These are phyloP conservation scores for Stenodera caucasica DNA, from an alignment of 2,888 invertebrate genomes.

Conservation along the genomic window DNA sequence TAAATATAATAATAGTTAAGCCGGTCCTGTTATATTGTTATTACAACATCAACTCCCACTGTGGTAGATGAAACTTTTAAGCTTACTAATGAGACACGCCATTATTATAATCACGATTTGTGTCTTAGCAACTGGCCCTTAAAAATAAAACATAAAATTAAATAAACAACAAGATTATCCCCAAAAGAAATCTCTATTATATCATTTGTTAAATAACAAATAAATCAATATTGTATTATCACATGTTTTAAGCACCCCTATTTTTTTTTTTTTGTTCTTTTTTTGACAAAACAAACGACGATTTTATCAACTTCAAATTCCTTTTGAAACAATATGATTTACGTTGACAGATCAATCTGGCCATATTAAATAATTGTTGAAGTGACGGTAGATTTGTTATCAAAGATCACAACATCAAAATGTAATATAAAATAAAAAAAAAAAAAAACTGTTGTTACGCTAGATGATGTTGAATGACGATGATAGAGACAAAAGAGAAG, in stretches of 20 bases:
- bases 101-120: background rate
- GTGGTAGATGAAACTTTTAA: background rate
- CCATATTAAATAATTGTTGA: constrained; percentile 4
- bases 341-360: constrained; percentile 36
- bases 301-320: background rate
- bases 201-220: background rate
- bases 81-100: no score
- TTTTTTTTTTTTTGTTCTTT: background rate
- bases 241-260: background rate
- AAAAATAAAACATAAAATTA: no score
- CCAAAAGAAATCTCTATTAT: background rate
- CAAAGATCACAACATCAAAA: no score
- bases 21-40: background rate
- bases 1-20: no score
- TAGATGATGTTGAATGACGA: background rate
- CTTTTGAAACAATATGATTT: background rate
- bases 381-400: no score
- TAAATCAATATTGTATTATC: background rate
- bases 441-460: background rate
- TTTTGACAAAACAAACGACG: background rate
- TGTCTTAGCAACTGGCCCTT: background rate
- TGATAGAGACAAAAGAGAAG: background rate
- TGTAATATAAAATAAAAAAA: background rate
- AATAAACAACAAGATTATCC: no score
- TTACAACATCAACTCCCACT: background rate